Evolutionary conservation across 1,140 invertebrate species (phyloP), one percentile per base, ranked within the genome.

Genomic region (Thrips palmi): DNA sequence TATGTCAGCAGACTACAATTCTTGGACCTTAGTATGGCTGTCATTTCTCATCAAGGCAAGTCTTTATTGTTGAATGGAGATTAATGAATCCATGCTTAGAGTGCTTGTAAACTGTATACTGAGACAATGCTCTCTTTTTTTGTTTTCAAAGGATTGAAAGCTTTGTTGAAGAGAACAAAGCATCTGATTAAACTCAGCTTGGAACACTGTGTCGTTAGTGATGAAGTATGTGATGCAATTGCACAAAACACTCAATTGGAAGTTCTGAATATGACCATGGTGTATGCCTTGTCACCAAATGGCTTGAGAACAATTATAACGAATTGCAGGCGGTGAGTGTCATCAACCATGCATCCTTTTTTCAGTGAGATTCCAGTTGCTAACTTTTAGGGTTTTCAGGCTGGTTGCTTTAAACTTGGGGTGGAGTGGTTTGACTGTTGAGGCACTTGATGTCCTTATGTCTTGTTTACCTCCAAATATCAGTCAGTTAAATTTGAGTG

Each of bases 21-120:
- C 58, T 59, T 91, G 40, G 86, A 91, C 57, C 58, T 89, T 2
- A 83, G 80, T 50, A 81, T 88, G 74, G 67, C 73, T 3, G 60
- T 68, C 1, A 66, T 86, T 15, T 64, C 67, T 4, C 30, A 55
- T 1, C 37, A 56, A 11, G 71, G 71, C 53, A 40, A 43, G 28
- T 2, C 36, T 11, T 15, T 19, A 17, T 22, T 6, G 10, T 40
- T 27, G 22, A 28, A 11, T n/a, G 12, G 10, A 24, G 24, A 23
- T 39, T 34, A 47, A n/a, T 27, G n/a, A 27, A 27, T 10, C n/a
- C 10, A 27, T 10, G 10, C 10, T n/a, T n/a, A 27, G 10, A n/a
- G n/a, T 27, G 25, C n/a, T 10, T 27, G n/a, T n/a, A 27, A 10
- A 27, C 10, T 27, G 25, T n/a, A 10, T 10, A n/a, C 25, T 27